Evolutionary conservation across 2,888 invertebrate genomes (phyloP).

Genomic region (Amphipyra berbera): DNA sequence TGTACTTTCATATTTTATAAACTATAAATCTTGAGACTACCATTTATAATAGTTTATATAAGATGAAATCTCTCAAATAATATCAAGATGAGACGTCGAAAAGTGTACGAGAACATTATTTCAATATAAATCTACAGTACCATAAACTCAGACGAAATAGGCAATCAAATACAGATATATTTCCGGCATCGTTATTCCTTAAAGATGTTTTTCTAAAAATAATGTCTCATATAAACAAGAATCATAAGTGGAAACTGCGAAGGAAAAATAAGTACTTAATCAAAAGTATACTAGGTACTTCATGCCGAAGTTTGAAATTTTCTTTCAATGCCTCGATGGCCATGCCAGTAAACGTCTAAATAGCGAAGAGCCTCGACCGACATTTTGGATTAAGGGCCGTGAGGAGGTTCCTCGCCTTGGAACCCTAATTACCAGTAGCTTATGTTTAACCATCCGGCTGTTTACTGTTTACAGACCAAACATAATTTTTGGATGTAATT

Average conservation of each 20-base stretch:
- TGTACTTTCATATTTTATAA: conserved; percentile 47
- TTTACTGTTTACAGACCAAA: conserved; percentile 42
- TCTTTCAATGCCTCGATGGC: conserved; percentile 1
- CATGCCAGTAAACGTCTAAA: conserved; percentile 26
- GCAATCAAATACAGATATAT: background rate
- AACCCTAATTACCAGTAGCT: conserved; percentile 48
- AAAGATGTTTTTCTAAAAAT: too few relatives aligned
- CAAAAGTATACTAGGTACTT: too few relatives aligned
- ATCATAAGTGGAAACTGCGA: too few relatives aligned
- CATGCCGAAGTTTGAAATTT: background rate
- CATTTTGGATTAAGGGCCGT: conserved; percentile 39
- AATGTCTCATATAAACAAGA: too few relatives aligned
- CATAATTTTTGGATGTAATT: conserved; percentile 40
- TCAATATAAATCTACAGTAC: background rate
- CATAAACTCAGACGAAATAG: too few relatives aligned
- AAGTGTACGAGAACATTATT: conserved; percentile 2
- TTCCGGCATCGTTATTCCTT: background rate
- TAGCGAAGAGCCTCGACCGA: conserved; percentile 22
- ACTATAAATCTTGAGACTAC: conserved; percentile 27
- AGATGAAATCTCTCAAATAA: conserved; percentile 18
- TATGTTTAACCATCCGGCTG: conserved; percentile 35
- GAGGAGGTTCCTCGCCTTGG: conserved; percentile 24
- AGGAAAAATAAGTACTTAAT: too few relatives aligned
- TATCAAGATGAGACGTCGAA: conserved; percentile 7
- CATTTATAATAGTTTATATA: conserved; percentile 30